Percentiles rank a stretch among this genome's conserved stretches.
Evolutionary conservation across 2,888 invertebrate genomes (phyloP).

Genomic region (Lymantria dispar): DNA sequence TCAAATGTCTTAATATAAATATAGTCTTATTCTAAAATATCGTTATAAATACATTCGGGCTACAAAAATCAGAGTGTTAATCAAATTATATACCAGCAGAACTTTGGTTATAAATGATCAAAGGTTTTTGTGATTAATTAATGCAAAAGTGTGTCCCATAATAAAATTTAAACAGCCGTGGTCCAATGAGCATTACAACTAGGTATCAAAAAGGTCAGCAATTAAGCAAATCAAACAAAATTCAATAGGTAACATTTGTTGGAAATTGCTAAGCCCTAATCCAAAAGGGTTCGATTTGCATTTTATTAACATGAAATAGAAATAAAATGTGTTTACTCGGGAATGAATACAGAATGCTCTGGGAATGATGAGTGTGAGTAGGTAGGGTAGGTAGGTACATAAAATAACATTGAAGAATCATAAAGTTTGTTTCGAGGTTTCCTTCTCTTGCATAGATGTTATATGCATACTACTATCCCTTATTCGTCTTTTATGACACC

Average conservation of each 20-base stretch:
- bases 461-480: too few relatives aligned
- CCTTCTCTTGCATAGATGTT: too few relatives aligned
- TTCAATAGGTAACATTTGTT: conserved; percentile 74
- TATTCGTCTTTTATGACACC: too few relatives aligned
- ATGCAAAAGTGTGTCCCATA: conserved; percentile 26
- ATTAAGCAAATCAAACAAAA: conserved; percentile 72
- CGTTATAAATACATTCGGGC: too few relatives aligned
- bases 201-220: conserved; percentile 47
- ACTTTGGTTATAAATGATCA: conserved; percentile 7
- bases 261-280: conserved; percentile 71
- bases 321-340: conserved; percentile 78
- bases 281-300: conserved; percentile 73
- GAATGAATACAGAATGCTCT: conserved; percentile 62
- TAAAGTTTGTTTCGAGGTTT: conserved; percentile 11
- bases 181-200: conserved; percentile 41
- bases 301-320: conserved; percentile 75
- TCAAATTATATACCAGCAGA: not conserved
- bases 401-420: conserved; percentile 53
- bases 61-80: too few relatives aligned
- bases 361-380: conserved; percentile 63
- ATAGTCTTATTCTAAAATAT: too few relatives aligned
- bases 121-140: conserved; percentile 21
- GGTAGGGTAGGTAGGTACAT: too few relatives aligned
- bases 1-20: too few relatives aligned
- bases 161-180: conserved; percentile 32